Percentiles rank a stretch among this genome's conserved stretches.
These are phyloP conservation scores for Bombus terrestris DNA, from an alignment of 1,140 invertebrate genomes.

Conservation along the genomic window DNA sequence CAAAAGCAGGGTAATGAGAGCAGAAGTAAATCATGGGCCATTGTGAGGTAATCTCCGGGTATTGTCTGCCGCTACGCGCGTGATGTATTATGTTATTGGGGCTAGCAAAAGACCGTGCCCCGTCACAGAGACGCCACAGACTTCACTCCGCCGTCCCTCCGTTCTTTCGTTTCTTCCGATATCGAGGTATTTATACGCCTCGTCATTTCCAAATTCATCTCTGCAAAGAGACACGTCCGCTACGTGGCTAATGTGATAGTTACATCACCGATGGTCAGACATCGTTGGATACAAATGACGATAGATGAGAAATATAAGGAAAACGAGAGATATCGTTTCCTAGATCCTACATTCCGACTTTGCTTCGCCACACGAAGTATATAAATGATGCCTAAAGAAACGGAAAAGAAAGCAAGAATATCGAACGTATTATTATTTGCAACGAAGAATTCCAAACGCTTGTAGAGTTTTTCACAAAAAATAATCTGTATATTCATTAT, in stretches of 20 bases:
- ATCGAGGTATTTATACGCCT: constrained; percentile 33
- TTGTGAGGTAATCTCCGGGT: constrained; percentile 78
- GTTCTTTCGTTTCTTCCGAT: constrained; percentile 39
- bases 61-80: constrained; percentile 76
- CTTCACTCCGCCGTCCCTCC: constrained; percentile 18
- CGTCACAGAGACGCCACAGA: constrained; percentile 57
- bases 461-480: no score
- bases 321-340: no score
- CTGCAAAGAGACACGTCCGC: no score
- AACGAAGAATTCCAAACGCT: no score
- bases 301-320: no score
- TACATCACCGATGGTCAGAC: no score
- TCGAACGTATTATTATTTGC: no score
- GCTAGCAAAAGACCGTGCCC: constrained; percentile 44
- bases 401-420: no score
- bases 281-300: not conserved
- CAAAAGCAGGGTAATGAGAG: constrained; percentile 79
- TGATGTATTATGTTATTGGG: constrained; percentile 79
- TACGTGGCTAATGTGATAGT: not conserved
- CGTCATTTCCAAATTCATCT: constrained; percentile 20
- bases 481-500: no score
- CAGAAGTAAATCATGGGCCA: constrained; percentile 80
- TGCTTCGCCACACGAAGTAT: no score
- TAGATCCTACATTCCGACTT: no score
- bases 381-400: no score